Evolutionary conservation across 2,797 vertebrate genomes (phyloP), one percentile per base, ranked within the genome.

Genomic region (Chelmon rostratus): DNA sequence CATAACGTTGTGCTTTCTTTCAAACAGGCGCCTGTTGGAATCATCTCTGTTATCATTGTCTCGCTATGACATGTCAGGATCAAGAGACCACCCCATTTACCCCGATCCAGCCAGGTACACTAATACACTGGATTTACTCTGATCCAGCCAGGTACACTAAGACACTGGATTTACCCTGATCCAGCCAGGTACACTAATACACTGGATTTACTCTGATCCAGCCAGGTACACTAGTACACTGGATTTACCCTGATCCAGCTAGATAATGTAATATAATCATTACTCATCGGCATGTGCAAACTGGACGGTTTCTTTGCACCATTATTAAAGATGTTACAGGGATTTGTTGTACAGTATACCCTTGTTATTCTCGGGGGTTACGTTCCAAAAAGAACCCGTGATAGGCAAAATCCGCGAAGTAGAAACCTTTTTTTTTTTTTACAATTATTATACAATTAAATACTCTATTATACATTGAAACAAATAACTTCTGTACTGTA

Each of bases 221-320:
- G 64, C 21, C 31, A 33, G 97, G 96, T 97, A 93, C 50, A 18
- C 9, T 15, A 6, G 18, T 38, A 38, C 37, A 7, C 12, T 10
- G n/a, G n/a, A 99, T 99, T 77, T 99, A 99, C 93, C 98, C 98
- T n/a, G 98, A 99, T 88, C 98, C 98, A 69, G 98, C 98, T 93
- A 98, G 98, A 2, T 38, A 5, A 7, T 38, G 37, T 38, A 10
- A 10, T 38, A 38, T n/a, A 8, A 38, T 2, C 37, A 38, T 38
- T 10, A 9, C 11, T 38, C 18, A 7, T 21, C 46, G 1, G 47
- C 18, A 21, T 6, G 15, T 44, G 42, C 15, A 5, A 15, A 16
- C 15, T 18, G 19, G 5, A 6, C 25, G 8, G 52, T 35, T 19
- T 12, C 13, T 25, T 28, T 28, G 56, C 13, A 37, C 58, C 33